phyloP scores from a whole-genome alignment of 2,113 vertebrate species.

The Eira barbara region DNA sequence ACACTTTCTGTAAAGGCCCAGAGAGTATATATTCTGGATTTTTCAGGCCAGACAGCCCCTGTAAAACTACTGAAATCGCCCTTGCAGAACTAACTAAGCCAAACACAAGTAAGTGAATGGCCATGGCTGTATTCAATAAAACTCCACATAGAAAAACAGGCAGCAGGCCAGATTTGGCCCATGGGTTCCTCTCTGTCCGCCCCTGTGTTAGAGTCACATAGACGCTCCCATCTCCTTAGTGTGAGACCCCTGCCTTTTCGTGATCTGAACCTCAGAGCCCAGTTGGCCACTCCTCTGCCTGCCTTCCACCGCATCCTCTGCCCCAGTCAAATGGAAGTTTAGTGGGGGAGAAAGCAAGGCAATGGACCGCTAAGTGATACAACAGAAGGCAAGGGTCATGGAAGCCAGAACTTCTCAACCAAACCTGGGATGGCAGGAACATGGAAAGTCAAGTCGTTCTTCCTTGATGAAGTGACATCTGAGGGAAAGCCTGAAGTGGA shows the following conservation, averaged over 20 bases:
- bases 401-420: background rate
- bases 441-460: accelerated
- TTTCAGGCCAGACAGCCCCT: background rate
- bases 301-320: accelerated
- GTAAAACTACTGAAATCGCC: background rate
- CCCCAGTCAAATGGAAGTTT: background rate
- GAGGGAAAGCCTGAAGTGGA: background rate
- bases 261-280: background rate
- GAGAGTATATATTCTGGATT: background rate
- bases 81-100: background rate
- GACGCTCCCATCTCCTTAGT: background rate
- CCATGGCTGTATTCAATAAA: background rate
- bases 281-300: background rate
- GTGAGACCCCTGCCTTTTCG: background rate
- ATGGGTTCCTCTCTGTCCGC: accelerated
- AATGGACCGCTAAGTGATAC: background rate
- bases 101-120: background rate
- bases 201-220: background rate
- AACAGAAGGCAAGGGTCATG: background rate
- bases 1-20: background rate
- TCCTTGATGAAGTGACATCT: background rate
- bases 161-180: background rate
- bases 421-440: background rate
- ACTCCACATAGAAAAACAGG: background rate
- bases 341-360: background rate